A percentile compares a stretch with the other conserved stretches of the same genome.
Conservation (phyloP, 2,113 vertebrate genomes). For the Lynx canadensis region DNA sequence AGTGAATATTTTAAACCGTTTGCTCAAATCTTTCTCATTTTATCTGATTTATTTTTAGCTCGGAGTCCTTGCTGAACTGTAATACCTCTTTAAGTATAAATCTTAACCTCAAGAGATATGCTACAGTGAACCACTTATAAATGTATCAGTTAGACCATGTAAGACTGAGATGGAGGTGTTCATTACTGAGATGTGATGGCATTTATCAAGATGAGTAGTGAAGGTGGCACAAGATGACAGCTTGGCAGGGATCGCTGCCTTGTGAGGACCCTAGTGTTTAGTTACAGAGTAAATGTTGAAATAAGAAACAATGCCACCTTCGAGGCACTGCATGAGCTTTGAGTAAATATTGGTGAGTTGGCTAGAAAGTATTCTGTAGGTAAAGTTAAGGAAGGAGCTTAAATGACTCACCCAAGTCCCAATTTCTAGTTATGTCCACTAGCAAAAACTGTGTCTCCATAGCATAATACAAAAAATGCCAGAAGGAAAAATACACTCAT, state of each 20-base stretch:
- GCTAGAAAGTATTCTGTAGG: background rate
- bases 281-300: background rate
- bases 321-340: background rate
- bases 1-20: constrained; percentile 18
- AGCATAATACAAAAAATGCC: background rate
- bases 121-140: background rate
- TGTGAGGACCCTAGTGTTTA: background rate
- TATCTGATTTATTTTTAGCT: constrained; percentile 29
- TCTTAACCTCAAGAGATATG: background rate
- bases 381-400: constrained; percentile 6
- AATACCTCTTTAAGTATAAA: constrained; percentile 33
- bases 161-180: background rate
- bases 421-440: background rate
- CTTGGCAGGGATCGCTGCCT: background rate
- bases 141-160: background rate
- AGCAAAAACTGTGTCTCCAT: background rate
- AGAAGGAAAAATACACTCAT: background rate
- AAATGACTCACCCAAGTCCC: background rate
- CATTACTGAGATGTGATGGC: background rate
- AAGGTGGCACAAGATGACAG: background rate
- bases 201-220: constrained; percentile 2
- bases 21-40: constrained; percentile 33
- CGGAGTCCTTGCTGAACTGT: background rate
- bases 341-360: constrained; percentile 3
- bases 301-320: background rate